A percentile compares a stretch with the other conserved stretches of the same genome.
phyloP scores from a whole-genome alignment of 2,888 invertebrate genomes.

The Phortica magna region DNA sequence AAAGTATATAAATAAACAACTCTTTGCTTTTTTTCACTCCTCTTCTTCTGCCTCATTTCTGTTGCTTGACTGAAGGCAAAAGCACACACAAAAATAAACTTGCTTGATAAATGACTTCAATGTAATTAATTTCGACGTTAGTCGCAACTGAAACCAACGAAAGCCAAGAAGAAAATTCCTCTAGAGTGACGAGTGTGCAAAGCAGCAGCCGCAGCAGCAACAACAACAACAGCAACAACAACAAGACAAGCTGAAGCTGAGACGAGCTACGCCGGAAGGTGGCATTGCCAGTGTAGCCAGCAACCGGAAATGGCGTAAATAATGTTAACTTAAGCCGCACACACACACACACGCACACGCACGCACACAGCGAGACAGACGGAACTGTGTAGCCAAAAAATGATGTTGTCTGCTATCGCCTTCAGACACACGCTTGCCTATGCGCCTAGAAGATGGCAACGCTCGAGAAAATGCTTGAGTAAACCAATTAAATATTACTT shows the following conservation, averaged over 20 bases:
- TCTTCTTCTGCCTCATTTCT: constrained; percentile 32
- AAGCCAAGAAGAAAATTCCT: constrained; percentile 19
- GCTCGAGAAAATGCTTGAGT: neutral
- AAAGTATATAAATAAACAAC: constrained; percentile 35
- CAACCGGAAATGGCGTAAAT: constrained; percentile 33
- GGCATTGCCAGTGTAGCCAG: neutral
- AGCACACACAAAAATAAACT: constrained; percentile 61
- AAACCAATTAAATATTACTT: constrained; percentile 23
- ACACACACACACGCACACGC: neutral
- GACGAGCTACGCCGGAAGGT: neutral
- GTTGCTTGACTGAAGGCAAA: constrained; percentile 43
- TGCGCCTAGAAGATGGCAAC: neutral
- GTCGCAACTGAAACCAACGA: constrained; percentile 54
- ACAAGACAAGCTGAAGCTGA: neutral
- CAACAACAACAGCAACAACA: neutral
- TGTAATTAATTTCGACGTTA: constrained; percentile 69
- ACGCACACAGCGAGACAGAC: neutral
- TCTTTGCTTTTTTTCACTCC: constrained; percentile 45
- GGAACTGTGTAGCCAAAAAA: neutral
- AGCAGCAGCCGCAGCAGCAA: neutral
- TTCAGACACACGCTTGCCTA: neutral
- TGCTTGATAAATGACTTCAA: constrained; percentile 73
- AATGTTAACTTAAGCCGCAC: constrained; percentile 24
- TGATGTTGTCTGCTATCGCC: too few species aligned
- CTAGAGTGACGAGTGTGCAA: neutral